Evolutionary conservation across 2,888 invertebrate species (phyloP).

Genomic region (Zygothrica quintamaculata): DNA sequence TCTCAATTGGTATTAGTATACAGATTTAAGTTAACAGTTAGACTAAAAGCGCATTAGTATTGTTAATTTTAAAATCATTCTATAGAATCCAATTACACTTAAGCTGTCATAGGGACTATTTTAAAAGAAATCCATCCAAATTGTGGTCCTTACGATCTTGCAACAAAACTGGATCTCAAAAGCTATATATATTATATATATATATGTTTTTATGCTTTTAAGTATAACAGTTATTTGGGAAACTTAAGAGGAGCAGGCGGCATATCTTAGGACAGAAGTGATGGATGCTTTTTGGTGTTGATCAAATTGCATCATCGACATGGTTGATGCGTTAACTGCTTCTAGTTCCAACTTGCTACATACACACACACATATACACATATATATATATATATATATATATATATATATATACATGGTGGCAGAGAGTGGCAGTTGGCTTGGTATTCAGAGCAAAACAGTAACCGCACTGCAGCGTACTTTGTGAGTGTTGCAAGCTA

Average conservation of each 20-base stretch:
- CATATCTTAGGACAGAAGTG: background rate
- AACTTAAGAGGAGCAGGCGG: background rate
- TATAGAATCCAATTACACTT: too few relatives aligned
- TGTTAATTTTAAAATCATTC: too few relatives aligned
- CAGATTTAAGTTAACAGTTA: too few relatives aligned
- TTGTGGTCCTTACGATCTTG: too few relatives aligned
- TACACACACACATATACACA: slow-evolving; percentile 6
- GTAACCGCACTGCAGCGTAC: slow-evolving; percentile 42
- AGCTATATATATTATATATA: too few relatives aligned
- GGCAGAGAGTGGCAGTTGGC: slow-evolving; percentile 9
- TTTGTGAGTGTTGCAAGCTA: slow-evolving; percentile 9
- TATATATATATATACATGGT: background rate
- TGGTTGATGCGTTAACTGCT: slow-evolving; percentile 41
- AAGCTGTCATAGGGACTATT: too few relatives aligned
- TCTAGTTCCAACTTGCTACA: slow-evolving; percentile 38
- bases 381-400: background rate
- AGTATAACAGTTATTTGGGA: too few relatives aligned
- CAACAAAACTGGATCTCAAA: too few relatives aligned
- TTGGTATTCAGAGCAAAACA: slow-evolving; percentile 82
- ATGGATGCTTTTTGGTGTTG: slow-evolving; percentile 20
- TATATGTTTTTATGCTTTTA: too few relatives aligned
- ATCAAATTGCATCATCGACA: slow-evolving; percentile 62
- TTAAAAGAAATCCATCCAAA: too few relatives aligned
- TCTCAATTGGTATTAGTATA: too few relatives aligned
- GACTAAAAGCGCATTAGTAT: too few relatives aligned